Percentiles rank a stretch among this genome's conserved stretches.
phyloP scores from a whole-genome alignment of 2,113 vertebrate species.

The Lota lota region DNA sequence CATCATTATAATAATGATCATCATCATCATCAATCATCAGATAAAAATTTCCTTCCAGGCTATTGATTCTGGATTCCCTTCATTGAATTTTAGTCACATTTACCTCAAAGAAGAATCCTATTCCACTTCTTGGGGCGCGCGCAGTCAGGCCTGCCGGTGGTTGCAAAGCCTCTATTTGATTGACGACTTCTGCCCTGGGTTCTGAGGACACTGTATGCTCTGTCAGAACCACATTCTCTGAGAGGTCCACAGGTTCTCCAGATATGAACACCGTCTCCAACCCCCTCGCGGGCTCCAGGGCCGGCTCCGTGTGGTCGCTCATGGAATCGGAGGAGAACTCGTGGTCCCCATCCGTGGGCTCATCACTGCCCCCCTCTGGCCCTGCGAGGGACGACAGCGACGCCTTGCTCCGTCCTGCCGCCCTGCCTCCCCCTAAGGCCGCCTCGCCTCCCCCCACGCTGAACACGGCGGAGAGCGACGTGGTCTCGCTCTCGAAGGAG shows the following conservation, averaged over 20 bases:
- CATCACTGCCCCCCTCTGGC: constrained; percentile 54
- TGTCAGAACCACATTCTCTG: constrained; percentile 15
- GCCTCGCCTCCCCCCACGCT: constrained; percentile 33
- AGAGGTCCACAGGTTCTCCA: constrained; percentile 18
- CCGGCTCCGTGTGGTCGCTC: constrained; percentile 75
- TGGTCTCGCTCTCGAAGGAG: constrained; percentile 73
- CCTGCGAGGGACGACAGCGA: constrained; percentile 69
- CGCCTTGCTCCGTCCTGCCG: constrained; percentile 73
- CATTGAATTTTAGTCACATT: constrained; percentile 13
- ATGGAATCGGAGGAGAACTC: constrained; percentile 79
- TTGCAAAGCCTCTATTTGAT: constrained; percentile 14
- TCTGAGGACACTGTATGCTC: constrained; percentile 6
- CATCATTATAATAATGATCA: not conserved
- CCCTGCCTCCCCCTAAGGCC: constrained; percentile 25
- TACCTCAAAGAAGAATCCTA: constrained; percentile 82
- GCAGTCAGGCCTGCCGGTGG: constrained; percentile 69
- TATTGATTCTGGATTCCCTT: not conserved
- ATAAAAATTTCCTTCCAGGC: not conserved
- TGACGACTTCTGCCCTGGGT: constrained; percentile 3
- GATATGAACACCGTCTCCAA: not conserved
- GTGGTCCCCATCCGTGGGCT: constrained; percentile 69
- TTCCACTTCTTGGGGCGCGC: constrained; percentile 58
- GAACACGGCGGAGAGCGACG: constrained; percentile 50
- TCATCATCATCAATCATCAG: not conserved
- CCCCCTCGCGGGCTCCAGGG: constrained; percentile 14